These are phyloP conservation scores for Branchellion lobata DNA, from an alignment of 2,888 invertebrate genomes.

Conservation along the genomic window DNA sequence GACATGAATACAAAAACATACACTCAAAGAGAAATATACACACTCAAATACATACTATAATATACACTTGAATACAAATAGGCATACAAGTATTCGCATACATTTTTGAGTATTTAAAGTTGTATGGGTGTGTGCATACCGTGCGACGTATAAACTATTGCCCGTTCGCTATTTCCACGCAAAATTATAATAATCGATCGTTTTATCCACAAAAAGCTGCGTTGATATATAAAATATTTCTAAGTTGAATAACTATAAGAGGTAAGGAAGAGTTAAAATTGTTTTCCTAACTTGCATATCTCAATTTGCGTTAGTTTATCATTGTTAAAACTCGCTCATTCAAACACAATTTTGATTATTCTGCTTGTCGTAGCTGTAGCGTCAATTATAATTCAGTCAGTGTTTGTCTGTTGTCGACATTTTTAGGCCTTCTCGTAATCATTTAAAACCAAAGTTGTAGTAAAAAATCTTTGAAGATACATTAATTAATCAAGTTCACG, in stretches of 20 bases:
- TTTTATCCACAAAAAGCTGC: not conserved
- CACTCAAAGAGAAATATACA: conserved; percentile 12
- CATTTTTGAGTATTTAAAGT: no score
- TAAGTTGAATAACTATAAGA: not conserved
- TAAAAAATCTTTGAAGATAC: not conserved
- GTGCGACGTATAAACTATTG: not conserved
- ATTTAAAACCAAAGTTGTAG: not conserved
- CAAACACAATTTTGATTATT: not conserved
- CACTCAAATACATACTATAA: conserved; percentile 23
- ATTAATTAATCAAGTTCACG: not conserved
- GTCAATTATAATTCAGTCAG: not conserved
- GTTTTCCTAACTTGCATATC: not conserved
- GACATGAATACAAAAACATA: conserved; percentile 1
- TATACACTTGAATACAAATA: not conserved
- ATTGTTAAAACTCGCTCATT: not conserved
- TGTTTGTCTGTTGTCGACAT: not conserved
- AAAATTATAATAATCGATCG: conserved; percentile 9
- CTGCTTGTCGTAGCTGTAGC: not conserved
- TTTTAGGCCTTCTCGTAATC: not conserved
- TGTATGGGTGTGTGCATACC: no score
- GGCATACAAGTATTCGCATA: not conserved
- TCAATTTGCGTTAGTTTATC: not conserved
- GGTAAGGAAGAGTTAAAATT: not conserved
- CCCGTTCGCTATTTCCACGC: not conserved
- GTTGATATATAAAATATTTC: not conserved